These are phyloP conservation scores for Peromyscus leucopus DNA, from an alignment of 2,113 vertebrate species.

Conservation along the genomic window DNA sequence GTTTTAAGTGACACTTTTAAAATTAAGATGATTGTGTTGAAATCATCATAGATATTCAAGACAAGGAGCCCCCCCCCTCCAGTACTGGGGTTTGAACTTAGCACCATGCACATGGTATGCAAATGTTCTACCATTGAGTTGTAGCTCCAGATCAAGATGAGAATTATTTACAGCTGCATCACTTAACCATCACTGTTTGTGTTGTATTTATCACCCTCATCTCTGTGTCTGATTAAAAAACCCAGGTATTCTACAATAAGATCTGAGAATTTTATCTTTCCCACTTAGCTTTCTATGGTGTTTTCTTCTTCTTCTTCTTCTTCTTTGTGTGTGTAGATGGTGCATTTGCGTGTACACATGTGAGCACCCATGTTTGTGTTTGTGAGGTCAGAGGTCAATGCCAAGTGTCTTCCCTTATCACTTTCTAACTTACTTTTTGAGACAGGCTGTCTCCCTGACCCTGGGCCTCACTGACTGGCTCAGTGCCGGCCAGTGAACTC, in stretches of 20 bases:
- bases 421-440: neutral
- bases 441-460: neutral
- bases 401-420: neutral
- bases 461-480: neutral
- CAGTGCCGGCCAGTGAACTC: neutral
- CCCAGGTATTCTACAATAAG: neutral
- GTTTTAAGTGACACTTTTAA: neutral
- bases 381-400: neutral
- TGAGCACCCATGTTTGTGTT: neutral
- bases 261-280: neutral
- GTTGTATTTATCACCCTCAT: neutral
- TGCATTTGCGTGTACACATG: neutral
- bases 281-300: neutral
- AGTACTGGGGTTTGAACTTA: neutral
- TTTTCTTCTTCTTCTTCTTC: neutral
- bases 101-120: neutral
- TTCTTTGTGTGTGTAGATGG: neutral
- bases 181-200: neutral
- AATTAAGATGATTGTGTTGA: neutral
- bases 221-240: neutral
- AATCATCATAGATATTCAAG: neutral
- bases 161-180: neutral
- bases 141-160: neutral
- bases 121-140: neutral
- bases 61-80: neutral